Evolutionary conservation across 2,113 vertebrate species (phyloP), one percentile per base, ranked within the genome.

Genomic region (Prietella phreatophila): DNA sequence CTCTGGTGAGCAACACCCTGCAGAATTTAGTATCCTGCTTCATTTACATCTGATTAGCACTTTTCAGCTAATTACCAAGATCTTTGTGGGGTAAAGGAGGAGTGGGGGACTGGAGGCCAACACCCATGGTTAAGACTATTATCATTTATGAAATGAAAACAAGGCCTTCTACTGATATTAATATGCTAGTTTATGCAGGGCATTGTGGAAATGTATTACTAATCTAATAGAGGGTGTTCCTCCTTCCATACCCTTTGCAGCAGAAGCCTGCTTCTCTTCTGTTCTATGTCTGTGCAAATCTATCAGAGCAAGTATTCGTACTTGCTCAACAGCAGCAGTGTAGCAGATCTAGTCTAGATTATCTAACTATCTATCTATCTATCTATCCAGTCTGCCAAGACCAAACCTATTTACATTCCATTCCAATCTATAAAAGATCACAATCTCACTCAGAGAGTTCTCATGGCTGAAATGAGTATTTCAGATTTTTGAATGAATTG

Each of bases 1-100:
- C 4, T 7, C 36, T 75, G 71, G 7, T 39, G 19, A 13, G 75
- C 11, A 53, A n/a, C 47, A 14, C 6, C 6, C 27, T 55, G 25
- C 2, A 30, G 50, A 80, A 55, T 30, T 19, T n/a, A 80, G 50
- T n/a, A 55, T 55, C n/a, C 17, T 55, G 50, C 50, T 55, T 80
- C 15, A 80, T 80, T 56, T 55, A 55, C 50, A 80, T 30, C 78
- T 56, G 78, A 80, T 80, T 80, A 80, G 27, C 78, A 80, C 78
- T 55, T 80, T 80, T 55, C n/a, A 30, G n/a, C 78, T 80, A 55
- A 80, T 80, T 80, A 19, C 78, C 14, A 55, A 30, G 76, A n/a
- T 80, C 5, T 30, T 55, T 80, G 27, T 8, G 2, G 75, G 75
- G 42, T 50, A 15, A 78, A n/a, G 42, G 4, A n/a, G 75, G 13